phyloP scores from a whole-genome alignment of 2,888 invertebrate species.

The Meandrusa payeni region DNA sequence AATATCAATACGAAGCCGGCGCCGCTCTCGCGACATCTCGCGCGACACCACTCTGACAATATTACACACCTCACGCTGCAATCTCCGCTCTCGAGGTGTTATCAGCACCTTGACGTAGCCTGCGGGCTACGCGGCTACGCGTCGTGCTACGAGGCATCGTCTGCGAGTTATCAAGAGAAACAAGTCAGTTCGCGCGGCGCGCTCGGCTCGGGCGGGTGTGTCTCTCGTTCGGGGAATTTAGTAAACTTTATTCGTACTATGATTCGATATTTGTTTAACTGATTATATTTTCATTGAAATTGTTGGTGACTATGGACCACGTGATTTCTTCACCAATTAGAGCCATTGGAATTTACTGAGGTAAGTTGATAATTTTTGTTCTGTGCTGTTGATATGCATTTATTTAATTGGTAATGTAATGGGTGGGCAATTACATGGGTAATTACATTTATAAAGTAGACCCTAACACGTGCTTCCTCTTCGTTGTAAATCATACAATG shows the following conservation, averaged over 20 bases:
- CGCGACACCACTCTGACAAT: too few relatives aligned
- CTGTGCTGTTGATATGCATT: too few relatives aligned
- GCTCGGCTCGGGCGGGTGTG: slow-evolving; percentile 25
- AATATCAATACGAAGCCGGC: too few relatives aligned
- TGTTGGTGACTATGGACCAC: background rate
- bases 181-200: slow-evolving; percentile 30
- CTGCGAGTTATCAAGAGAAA: slow-evolving; percentile 16
- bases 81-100: slow-evolving; percentile 6
- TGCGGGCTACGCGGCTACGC: slow-evolving; percentile 11
- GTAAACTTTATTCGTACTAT: slow-evolving; percentile 25
- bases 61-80: too few relatives aligned
- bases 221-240: background rate
- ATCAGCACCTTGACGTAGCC: slow-evolving; percentile 10
- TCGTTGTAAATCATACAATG: too few relatives aligned
- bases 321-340: background rate
- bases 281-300: background rate
- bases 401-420: too few relatives aligned
- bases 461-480: too few relatives aligned
- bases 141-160: slow-evolving; percentile 7
- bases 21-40: too few relatives aligned
- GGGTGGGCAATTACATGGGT: too few relatives aligned
- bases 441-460: too few relatives aligned
- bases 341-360: background rate
- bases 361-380: slow-evolving; percentile 9
- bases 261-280: background rate